Conservation (phyloP, 2,888 invertebrate genomes). For the Hydraecia micacea region DNA sequence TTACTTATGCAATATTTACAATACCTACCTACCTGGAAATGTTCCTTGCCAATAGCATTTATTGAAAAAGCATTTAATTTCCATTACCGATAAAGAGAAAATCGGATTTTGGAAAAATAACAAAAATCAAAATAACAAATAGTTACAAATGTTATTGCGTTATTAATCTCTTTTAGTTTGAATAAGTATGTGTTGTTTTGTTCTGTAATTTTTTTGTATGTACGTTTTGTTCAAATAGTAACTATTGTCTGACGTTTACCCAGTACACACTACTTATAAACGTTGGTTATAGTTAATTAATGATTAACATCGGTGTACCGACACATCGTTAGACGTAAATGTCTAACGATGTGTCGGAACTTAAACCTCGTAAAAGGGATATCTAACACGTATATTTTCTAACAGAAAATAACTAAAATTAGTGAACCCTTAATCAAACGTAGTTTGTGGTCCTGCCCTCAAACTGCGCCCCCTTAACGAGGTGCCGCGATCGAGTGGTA, state of each 20-base stretch:
- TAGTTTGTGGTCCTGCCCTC: slow-evolving; percentile 36
- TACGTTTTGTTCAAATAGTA: neutral
- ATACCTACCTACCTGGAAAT: neutral
- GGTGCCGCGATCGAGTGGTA: slow-evolving; percentile 70
- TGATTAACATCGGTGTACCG: neutral
- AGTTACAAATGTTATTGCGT: neutral
- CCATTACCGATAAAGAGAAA: neutral
- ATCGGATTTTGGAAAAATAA: neutral
- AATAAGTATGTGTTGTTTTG: neutral
- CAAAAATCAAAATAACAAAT: neutral
- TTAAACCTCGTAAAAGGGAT: neutral
- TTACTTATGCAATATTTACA: neutral
- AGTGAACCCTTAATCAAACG: slow-evolving; percentile 2
- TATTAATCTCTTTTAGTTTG: no score
- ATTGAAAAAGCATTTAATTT: neutral
- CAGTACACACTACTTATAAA: neutral
- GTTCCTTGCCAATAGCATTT: no score
- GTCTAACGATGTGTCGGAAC: no score
- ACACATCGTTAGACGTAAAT: neutral
- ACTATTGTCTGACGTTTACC: neutral
- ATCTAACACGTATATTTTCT: neutral
- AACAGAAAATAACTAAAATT: neutral
- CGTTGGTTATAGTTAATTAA: neutral
- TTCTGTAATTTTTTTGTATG: neutral
- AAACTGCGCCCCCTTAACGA: slow-evolving; percentile 64